phyloP scores from a whole-genome alignment of 2,888 invertebrate species.

The Hyposoter dolosus region DNA sequence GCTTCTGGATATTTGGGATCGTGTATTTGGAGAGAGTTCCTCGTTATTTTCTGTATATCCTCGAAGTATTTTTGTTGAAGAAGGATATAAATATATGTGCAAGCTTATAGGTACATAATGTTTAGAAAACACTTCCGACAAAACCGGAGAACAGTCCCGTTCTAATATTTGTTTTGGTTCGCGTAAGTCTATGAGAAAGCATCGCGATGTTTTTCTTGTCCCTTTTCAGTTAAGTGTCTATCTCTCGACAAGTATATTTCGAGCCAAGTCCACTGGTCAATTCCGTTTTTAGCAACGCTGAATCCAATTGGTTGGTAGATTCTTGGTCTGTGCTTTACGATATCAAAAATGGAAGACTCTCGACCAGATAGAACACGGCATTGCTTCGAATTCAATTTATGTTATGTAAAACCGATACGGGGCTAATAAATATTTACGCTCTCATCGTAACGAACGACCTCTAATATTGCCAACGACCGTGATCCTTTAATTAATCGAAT shows the following conservation, averaged over 20 bases:
- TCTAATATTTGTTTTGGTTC: constrained; percentile 64
- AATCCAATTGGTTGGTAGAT: constrained; percentile 13
- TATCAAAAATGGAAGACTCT: neutral
- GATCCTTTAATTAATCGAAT: constrained; percentile 77
- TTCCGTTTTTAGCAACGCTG: neutral
- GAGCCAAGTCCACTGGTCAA: constrained; percentile 15
- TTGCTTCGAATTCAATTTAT: constrained; percentile 33
- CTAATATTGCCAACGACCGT: constrained; percentile 70
- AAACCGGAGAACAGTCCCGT: constrained; percentile 26
- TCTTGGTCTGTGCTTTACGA: neutral
- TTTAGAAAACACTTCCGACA: constrained; percentile 52
- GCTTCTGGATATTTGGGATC: constrained; percentile 1
- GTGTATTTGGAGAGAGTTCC: constrained; percentile 28
- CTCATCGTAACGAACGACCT: constrained; percentile 74
- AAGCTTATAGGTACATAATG: constrained; percentile 46
- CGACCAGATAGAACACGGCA: neutral
- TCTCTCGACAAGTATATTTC: constrained; percentile 30
- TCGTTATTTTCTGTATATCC: neutral
- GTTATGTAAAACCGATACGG: neutral
- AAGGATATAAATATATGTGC: neutral
- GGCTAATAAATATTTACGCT: constrained; percentile 80
- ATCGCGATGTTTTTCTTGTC: constrained; percentile 60
- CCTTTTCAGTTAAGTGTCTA: constrained; percentile 44
- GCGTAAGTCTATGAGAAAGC: constrained; percentile 57
- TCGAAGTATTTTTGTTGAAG: constrained; percentile 43